Evolutionary conservation across 53 echinoderm and acorn worm genomes (phyloP).

Genomic region (Patiria pectinifera): DNA sequence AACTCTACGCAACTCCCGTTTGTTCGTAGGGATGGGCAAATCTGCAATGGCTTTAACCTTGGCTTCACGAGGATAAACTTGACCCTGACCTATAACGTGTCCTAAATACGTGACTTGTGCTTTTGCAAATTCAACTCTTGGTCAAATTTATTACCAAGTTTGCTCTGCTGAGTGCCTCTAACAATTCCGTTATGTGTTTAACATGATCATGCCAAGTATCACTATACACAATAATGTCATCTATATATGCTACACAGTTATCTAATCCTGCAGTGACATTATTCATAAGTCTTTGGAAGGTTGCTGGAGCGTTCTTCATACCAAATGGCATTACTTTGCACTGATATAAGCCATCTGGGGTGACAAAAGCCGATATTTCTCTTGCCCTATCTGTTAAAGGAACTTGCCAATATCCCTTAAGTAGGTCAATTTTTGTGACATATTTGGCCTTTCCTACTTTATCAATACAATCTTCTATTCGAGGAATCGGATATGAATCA

Average conservation of each 20-base stretch:
- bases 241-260: conserved; percentile 33
- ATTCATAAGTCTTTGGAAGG: conserved; percentile 58
- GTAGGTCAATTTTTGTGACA: conserved; percentile 57
- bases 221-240: conserved; percentile 52
- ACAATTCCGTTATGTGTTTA: not conserved
- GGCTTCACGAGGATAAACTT: conserved; percentile 36
- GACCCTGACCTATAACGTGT: conserved; percentile 55
- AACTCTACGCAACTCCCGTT: conserved; percentile 51
- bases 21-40: conserved; percentile 39
- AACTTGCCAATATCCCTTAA: no score
- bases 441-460: conserved; percentile 35
- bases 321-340: no score
- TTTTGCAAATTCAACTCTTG: conserved; percentile 66
- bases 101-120: conserved; percentile 66
- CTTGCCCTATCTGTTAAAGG: conserved; percentile 54
- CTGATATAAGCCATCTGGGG: no score
- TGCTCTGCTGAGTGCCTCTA: conserved; percentile 28
- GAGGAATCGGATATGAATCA: no score
- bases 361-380: conserved; percentile 60
- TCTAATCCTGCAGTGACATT: conserved; percentile 13
- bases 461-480: conserved; percentile 66
- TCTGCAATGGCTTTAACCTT: conserved; percentile 61
- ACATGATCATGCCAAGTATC: conserved; percentile 61
- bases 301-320: no score
- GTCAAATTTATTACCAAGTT: conserved; percentile 35